A percentile compares a stretch with the other conserved stretches of the same genome.
Conservation (phyloP, 2,797 vertebrate species). For the Staurois parvus region DNA sequence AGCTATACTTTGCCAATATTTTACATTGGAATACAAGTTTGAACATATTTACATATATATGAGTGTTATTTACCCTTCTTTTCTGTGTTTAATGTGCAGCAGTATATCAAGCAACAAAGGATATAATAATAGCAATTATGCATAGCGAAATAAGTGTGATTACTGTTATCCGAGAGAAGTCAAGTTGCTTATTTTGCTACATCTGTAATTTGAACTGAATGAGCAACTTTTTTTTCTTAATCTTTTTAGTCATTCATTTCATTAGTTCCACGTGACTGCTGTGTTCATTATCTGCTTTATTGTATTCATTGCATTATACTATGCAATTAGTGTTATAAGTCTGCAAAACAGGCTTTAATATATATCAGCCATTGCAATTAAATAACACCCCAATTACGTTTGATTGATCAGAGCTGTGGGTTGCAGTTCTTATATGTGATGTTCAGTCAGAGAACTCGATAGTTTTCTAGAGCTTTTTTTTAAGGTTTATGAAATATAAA, state of each 20-base stretch:
- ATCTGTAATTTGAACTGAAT: slow-evolving; percentile 44
- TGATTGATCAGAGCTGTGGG: slow-evolving; percentile 60
- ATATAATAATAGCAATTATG: slow-evolving; percentile 49
- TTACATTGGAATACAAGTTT: slow-evolving; percentile 9
- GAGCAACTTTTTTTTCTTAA: slow-evolving; percentile 33
- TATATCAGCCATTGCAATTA: slow-evolving; percentile 47
- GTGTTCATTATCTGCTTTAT: slow-evolving; percentile 39
- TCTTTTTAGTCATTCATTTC: slow-evolving; percentile 42
- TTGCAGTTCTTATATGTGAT: slow-evolving; percentile 40
- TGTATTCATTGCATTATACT: slow-evolving; percentile 41
- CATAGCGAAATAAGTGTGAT: slow-evolving; percentile 47
- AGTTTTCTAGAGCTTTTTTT: background rate
- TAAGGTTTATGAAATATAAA: too few species aligned
- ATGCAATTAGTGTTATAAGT: slow-evolving; percentile 45
- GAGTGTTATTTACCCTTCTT: slow-evolving; percentile 34
- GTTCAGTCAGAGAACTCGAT: slow-evolving; percentile 26
- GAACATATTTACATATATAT: slow-evolving; percentile 29
- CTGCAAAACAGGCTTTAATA: slow-evolving; percentile 54
- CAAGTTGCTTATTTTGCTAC: slow-evolving; percentile 53
- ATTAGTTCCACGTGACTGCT: slow-evolving; percentile 50
- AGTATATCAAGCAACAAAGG: slow-evolving; percentile 36
- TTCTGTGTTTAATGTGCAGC: slow-evolving; percentile 36
- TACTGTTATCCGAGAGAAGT: slow-evolving; percentile 49
- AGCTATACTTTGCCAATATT: background rate
- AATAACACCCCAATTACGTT: slow-evolving; percentile 60